Percentiles rank a stretch among this genome's conserved stretches.
These are phyloP conservation scores for Andrena haemorrhoa DNA, from an alignment of 2,888 invertebrate genomes.

Conservation along the genomic window DNA sequence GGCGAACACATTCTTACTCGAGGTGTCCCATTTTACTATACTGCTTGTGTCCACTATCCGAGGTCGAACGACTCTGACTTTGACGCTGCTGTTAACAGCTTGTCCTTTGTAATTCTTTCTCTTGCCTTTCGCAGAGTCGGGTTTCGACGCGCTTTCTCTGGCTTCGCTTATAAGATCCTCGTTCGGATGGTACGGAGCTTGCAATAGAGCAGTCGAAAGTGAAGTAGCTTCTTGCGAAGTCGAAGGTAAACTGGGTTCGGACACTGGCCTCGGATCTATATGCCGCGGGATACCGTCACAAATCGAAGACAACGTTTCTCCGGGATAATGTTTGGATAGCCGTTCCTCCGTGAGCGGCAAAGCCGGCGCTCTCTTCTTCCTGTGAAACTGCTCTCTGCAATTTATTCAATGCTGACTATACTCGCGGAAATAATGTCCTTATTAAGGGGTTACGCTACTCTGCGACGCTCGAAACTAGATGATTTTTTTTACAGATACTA, in stretches of 20 bases:
- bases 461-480: too few relatives aligned
- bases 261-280: slow-evolving; percentile 74
- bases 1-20: slow-evolving; percentile 68
- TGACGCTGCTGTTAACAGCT: slow-evolving; percentile 58
- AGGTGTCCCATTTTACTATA: slow-evolving; percentile 56
- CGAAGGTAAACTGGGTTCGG: slow-evolving; percentile 73
- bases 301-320: slow-evolving; percentile 74
- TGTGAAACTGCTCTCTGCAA: slow-evolving; percentile 78
- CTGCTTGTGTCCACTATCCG: slow-evolving; percentile 77
- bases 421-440: slow-evolving; percentile 11
- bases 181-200: slow-evolving; percentile 67
- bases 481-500: too few relatives aligned
- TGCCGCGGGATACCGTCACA: slow-evolving; percentile 73
- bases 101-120: slow-evolving; percentile 80
- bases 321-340: slow-evolving; percentile 73
- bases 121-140: slow-evolving; percentile 47
- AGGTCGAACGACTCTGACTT: slow-evolving; percentile 73
- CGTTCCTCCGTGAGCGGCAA: slow-evolving; percentile 76
- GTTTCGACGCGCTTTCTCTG: slow-evolving; percentile 17
- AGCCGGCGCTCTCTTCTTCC: slow-evolving; percentile 77
- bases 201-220: slow-evolving; percentile 13
- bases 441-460: neutral
- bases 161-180: slow-evolving; percentile 58
- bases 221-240: slow-evolving; percentile 23
- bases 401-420: slow-evolving; percentile 9